A percentile compares a stretch with the other conserved stretches of the same genome.
phyloP scores from a whole-genome alignment of 2,113 vertebrate species.

The Ceratotherium simum region DNA sequence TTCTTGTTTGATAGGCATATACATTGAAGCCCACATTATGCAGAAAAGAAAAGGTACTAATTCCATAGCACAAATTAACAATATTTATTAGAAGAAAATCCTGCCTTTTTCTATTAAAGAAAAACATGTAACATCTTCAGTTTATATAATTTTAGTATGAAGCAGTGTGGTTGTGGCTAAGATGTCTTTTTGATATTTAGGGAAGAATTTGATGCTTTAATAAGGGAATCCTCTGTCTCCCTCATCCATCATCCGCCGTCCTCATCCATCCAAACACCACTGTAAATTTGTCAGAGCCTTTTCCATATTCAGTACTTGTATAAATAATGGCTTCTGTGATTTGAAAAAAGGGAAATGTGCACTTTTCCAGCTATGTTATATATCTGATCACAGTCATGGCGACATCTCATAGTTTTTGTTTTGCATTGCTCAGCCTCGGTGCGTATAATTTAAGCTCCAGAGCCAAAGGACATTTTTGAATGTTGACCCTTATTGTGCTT shows the following conservation, averaged over 20 bases:
- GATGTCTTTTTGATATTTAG: conserved; percentile 85
- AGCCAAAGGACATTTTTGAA: conserved; percentile 69
- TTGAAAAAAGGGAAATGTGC: conserved; percentile 70
- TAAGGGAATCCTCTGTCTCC: conserved; percentile 88
- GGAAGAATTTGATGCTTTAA: conserved; percentile 87
- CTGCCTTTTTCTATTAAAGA: conserved; percentile 68
- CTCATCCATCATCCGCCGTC: conserved; percentile 88
- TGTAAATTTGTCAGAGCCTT: conserved; percentile 89
- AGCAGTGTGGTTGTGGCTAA: conserved; percentile 56
- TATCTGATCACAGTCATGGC: conserved; percentile 64
- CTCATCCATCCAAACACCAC: conserved; percentile 86
- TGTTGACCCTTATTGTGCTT: conserved; percentile 77
- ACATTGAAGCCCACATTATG: conserved; percentile 70
- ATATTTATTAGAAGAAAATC: conserved; percentile 58
- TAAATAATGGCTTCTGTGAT: conserved; percentile 86
- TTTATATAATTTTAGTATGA: conserved; percentile 73
- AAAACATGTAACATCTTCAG: conserved; percentile 57
- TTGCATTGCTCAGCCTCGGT: conserved; percentile 35
- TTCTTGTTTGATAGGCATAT: conserved; percentile 49
- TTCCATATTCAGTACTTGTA: conserved; percentile 88
- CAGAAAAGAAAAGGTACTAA: conserved; percentile 54
- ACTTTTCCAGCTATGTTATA: conserved; percentile 77
- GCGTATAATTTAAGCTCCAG: conserved; percentile 39
- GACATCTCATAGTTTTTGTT: conserved; percentile 74
- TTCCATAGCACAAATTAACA: conserved; percentile 67